phyloP scores from a whole-genome alignment of 2,113 vertebrate species.

The Leucosticte australis region DNA sequence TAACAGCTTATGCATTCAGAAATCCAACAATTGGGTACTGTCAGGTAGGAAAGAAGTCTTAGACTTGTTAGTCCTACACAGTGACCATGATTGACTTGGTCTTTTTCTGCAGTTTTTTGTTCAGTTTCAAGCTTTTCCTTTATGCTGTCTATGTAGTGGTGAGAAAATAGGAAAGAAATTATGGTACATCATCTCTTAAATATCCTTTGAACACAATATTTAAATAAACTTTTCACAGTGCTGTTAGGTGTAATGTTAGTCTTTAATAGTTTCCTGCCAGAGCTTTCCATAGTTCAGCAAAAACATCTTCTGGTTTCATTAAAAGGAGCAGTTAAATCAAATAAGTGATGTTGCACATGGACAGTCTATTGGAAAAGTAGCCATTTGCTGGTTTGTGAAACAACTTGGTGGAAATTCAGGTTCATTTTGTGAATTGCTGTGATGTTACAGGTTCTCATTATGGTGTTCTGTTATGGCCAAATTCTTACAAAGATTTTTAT shows the following conservation, averaged over 20 bases:
- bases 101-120: not conserved
- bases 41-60: conserved; percentile 78
- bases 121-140: not conserved
- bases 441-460: not conserved
- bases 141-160: not conserved
- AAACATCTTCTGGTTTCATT: not conserved
- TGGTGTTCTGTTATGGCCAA: not conserved
- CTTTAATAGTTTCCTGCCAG: not conserved
- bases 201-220: not conserved
- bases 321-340: not conserved
- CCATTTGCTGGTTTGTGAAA: not conserved
- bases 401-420: not conserved
- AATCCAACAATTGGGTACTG: conserved; percentile 97
- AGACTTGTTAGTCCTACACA: not conserved
- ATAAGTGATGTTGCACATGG: not conserved
- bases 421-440: not conserved
- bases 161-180: not conserved
- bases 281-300: not conserved
- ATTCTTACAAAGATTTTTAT: not conserved
- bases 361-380: not conserved
- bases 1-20: conserved; percentile 95
- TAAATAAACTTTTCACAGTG: not conserved
- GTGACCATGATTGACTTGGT: not conserved
- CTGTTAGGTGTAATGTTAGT: not conserved
- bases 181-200: not conserved